Base-by-base conservation (phyloP, 2,797 vertebrate species). In the Dendrocincla fuliginosa region DNA sequence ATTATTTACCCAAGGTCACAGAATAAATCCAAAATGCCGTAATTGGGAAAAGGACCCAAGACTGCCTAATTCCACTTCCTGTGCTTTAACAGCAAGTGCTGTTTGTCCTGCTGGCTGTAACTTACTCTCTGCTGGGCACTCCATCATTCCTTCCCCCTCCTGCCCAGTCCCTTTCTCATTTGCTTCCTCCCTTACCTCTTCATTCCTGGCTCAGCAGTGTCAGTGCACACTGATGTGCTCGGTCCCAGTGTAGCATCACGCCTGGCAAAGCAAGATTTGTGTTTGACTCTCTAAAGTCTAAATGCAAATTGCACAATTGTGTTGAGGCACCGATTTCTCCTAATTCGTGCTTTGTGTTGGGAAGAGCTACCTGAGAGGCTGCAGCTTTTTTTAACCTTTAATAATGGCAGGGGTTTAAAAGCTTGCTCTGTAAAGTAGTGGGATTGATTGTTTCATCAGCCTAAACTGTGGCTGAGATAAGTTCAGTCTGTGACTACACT, bases 1-100 rank as follows among this genome's bases (percentile, higher is more conserved):
- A 92, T 93, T 75, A 94, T 94, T 91, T 79, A 84, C 76, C 79
- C 74, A 76, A 93, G 79, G 89, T 87, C 87, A 59, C 1, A 61
- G 76, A 89, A 63, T 52, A 71, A 76, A 75, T 83, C 60, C 57
- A 75, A 71, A 94, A 65, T 32, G 39, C 59, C 22, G 2, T 56
- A 49, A 73, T 11, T 73, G 55, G 70, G 67, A 46, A 44, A 64
- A 91, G n/a, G 16, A 46, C n/a, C 8, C 50, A 55, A 55, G 53
- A 73, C 2, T 77, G 24, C 41, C 49, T 32, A 13, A 77, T 35
- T 90, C 23, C 6, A 15, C 35, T 79, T 63, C 57, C 59, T 70
- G 67, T 50, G 30, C 42, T 79, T 39, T 56, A 59, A 30, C 33
- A 84, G 63, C 55, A 33, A 41, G 46, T 7, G 57, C 69, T 60